Evolutionary conservation across 2,797 vertebrate genomes (phyloP), one percentile per base, ranked within the genome.

Genomic region (Octomys mimax): DNA sequence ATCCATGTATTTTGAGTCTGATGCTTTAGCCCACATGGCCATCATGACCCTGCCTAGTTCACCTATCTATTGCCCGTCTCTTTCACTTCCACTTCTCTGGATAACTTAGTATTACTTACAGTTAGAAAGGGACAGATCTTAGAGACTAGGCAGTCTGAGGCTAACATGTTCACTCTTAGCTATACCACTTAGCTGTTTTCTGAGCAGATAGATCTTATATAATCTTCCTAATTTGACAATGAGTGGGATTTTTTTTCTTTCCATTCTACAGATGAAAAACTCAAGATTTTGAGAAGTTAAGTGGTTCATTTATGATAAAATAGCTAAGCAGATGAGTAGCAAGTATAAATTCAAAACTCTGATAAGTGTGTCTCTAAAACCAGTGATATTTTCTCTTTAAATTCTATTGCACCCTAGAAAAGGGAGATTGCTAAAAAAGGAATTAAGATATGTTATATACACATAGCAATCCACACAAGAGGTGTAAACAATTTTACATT

Each of bases 311-410:
- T 64, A 3, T 52, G 36, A 80, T 71, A 36, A 84, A 79, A 81
- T n/a, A 83, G 19, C 46, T 82, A 88, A 94, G 4, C 1, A 4
- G 77, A 52, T 52, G 64, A 68, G 6, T 54, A 18, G 42, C 66
- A 81, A 24, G 59, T 46, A 33, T 42, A 77, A 86, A 70, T 89
- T 77, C 52, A 96, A 85, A 96, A 71, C 62, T 84, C 54, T 83
- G 54, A 73, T 71, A 64, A 85, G 73, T 42, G 13, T 83, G 77
- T 39, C 36, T 87, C 36, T n/a, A 16, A 52, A 64, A 16, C 5
- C 36, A 78, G 24, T 78, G 21, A 18, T 81, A 57, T 88, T 95
- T 78, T 85, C 18, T 75, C 33, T 46, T 49, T 28, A 52, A 88
- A 54, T 61, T 80, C 26, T 62, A 46, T 52, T 66, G 33, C 13